Evolutionary conservation across 1,140 invertebrate species (phyloP), one percentile per base, ranked within the genome.

Genomic region (Frieseomelitta varia): DNA sequence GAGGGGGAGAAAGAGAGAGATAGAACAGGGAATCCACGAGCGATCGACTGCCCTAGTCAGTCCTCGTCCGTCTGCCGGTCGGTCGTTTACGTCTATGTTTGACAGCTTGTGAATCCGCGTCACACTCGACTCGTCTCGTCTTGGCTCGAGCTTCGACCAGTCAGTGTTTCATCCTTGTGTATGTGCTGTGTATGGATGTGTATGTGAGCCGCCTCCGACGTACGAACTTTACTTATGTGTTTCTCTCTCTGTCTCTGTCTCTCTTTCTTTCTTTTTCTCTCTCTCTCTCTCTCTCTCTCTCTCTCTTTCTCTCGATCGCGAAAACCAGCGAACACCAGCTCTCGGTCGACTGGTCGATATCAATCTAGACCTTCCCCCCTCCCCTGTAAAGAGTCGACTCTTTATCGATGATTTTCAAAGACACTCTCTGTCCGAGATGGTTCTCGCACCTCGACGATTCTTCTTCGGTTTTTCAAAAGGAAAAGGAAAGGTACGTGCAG

Each of bases 1-100:
- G 88, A 85, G 82, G 87, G 75, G 84, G 83, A 76, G 86, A 85
- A 82, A 87, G 85, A 80, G 77, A 81, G 84, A 84, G 87, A 78
- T 82, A 85, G 85, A 90, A 80, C 68, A 89, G 90, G 90, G 90
- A 87, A 89, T 91, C 84, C 85, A 85, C 91, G 89, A 91, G 92
- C 91, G 88, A 91, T 91, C 93, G 92, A 92, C 92, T 93, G 90
- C 92, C 90, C 92, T 93, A 93, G 92, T 94, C 94, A 95, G 93
- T 95, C 89, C 91, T 93, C 93, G 92, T 92, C 91, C 92, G 92
- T 92, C 90, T 92, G 93, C 91, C 93, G 93, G 92, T 92, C 92
- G 91, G 90, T 93, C 91, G 89, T 92, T 88, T 85, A 91, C 91
- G 87, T 89, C 90, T 77, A 80, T 79, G 82, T 86, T 87, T 91